Evolutionary conservation across 2,888 invertebrate genomes (phyloP).

Genomic region (Lutraria lutraria): DNA sequence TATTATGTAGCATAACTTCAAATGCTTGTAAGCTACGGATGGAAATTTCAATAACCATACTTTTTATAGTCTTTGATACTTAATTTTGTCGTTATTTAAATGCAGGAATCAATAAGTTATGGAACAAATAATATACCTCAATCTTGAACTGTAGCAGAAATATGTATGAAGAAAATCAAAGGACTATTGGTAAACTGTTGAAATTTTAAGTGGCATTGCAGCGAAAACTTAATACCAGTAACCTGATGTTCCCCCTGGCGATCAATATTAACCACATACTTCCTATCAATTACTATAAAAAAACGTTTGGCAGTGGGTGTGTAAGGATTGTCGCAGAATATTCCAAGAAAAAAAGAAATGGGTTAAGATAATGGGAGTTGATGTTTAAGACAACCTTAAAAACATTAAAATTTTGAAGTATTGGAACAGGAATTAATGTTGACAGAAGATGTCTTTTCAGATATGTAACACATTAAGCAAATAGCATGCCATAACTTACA

Average conservation of each 20-base stretch:
- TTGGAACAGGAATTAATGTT: neutral
- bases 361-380: neutral
- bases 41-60: neutral
- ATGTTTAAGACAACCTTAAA: slow-evolving; percentile 3
- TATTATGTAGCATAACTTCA: too few relatives aligned
- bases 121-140: neutral
- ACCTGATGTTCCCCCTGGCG: neutral
- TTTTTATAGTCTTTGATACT: neutral
- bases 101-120: neutral
- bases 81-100: neutral
- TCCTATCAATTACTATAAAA: neutral
- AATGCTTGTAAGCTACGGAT: too few relatives aligned
- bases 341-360: neutral
- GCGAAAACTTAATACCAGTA: neutral
- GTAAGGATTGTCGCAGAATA: neutral
- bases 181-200: neutral
- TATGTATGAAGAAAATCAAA: neutral
- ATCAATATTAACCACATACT: neutral
- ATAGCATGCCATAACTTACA: neutral
- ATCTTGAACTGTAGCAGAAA: neutral
- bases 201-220: neutral
- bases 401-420: neutral
- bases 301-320: neutral
- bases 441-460: neutral
- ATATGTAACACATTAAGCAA: neutral